Conservation (phyloP, 2,797 vertebrate species). For the Botia almorhae region DNA sequence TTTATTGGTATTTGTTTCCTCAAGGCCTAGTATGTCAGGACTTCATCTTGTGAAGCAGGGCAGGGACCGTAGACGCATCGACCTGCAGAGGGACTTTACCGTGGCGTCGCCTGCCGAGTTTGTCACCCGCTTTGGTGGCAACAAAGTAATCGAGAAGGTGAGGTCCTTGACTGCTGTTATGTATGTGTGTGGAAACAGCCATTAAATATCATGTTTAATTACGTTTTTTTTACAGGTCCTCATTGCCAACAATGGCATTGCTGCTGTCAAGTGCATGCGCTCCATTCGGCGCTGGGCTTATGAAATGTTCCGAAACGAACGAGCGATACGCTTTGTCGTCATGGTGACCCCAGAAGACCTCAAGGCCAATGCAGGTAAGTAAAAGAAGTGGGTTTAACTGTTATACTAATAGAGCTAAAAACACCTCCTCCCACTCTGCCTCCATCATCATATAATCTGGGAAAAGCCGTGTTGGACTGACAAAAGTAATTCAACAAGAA, state of each 20-base stretch:
- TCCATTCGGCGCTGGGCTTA: slow-evolving; percentile 98
- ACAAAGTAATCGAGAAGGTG: slow-evolving; percentile 98
- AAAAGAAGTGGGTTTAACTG: not conserved
- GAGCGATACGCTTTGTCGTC: slow-evolving; percentile 94
- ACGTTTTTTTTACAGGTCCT: slow-evolving; percentile 82
- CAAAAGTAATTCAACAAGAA: slow-evolving; percentile 4
- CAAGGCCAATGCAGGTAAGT: slow-evolving; percentile 84
- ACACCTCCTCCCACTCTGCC: not conserved
- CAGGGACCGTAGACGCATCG: slow-evolving; percentile 90
- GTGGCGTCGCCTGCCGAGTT: slow-evolving; percentile 98
- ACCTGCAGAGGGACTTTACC: slow-evolving; percentile 95
- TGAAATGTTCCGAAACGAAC: slow-evolving; percentile 98
- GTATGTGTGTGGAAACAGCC: too few relatives aligned
- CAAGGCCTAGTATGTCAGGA: slow-evolving; percentile 96
- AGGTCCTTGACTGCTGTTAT: not conserved
- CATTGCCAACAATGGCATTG: slow-evolving; percentile 96
- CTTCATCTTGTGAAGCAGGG: slow-evolving; percentile 94
- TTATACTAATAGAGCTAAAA: not conserved
- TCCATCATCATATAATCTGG: not conserved
- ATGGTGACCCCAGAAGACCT: slow-evolving; percentile 98
- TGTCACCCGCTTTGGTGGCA: slow-evolving; percentile 96
- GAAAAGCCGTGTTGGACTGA: not conserved
- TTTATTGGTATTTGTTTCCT: slow-evolving; percentile 28
- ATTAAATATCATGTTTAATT: slow-evolving; percentile 2
- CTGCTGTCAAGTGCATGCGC: slow-evolving; percentile 96